Percentiles rank a stretch among this genome's conserved stretches.
These are phyloP conservation scores for Slavum lentiscoides DNA, from an alignment of 2,888 invertebrate species.

Conservation along the genomic window DNA sequence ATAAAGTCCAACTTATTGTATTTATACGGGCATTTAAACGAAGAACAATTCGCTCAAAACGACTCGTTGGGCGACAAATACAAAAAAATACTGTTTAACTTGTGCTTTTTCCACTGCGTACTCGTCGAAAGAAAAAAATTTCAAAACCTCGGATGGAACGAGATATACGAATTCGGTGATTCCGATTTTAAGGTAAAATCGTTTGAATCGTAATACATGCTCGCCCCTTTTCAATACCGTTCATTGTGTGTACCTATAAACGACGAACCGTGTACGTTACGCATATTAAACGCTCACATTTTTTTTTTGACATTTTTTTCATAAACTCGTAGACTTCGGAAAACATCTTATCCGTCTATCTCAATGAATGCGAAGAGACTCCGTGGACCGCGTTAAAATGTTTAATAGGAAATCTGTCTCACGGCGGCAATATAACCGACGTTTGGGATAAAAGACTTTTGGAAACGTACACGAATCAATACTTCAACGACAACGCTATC, in stretches of 20 bases:
- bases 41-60: conserved; percentile 74
- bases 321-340: conserved; percentile 64
- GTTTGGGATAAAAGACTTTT: conserved; percentile 76
- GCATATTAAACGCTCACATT: too few relatives aligned
- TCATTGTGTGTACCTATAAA: too few relatives aligned
- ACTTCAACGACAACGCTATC: conserved; percentile 74
- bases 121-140: conserved; percentile 84
- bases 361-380: conserved; percentile 79
- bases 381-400: conserved; percentile 90
- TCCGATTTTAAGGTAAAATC: conserved; percentile 74
- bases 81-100: conserved; percentile 75
- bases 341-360: conserved; percentile 75
- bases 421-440: conserved; percentile 82
- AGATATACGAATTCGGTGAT: conserved; percentile 86
- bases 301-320: neutral
- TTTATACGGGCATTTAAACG: conserved; percentile 76
- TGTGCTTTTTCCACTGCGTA: conserved; percentile 87
- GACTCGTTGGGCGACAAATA: conserved; percentile 70
- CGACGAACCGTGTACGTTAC: too few relatives aligned
- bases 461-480: conserved; percentile 80
- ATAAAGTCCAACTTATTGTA: conserved; percentile 85
- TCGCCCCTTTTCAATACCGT: too few relatives aligned
- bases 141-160: conserved; percentile 86
- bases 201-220: neutral
- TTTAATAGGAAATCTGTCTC: conserved; percentile 84